Evolutionary conservation across 2,888 invertebrate species (phyloP).

Genomic region (Muschampia plurimacula): DNA sequence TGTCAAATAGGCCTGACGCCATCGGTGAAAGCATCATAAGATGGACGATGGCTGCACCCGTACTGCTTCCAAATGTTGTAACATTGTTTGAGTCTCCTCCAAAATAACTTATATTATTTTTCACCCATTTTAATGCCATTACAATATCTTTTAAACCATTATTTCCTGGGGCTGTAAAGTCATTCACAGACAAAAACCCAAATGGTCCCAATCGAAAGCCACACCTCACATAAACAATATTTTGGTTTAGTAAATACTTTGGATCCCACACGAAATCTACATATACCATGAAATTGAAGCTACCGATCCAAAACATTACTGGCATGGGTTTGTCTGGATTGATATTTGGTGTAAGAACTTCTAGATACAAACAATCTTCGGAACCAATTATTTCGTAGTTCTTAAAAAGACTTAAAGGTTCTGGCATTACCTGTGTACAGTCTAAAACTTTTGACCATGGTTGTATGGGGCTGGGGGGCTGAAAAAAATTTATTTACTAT

Average conservation of each 20-base stretch:
- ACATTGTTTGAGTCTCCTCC: constrained; percentile 79
- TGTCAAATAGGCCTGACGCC: constrained; percentile 77
- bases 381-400: constrained; percentile 55
- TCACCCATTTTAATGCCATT: constrained; percentile 76
- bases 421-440: constrained; percentile 63
- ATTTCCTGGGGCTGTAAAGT: constrained; percentile 76
- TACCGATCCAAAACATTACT: constrained; percentile 83
- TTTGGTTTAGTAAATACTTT: constrained; percentile 63
- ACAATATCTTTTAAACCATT: constrained; percentile 78
- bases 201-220: constrained; percentile 77
- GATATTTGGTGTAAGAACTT: constrained; percentile 66
- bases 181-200: constrained; percentile 76
- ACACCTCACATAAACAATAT: constrained; percentile 73
- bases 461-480: constrained; percentile 67
- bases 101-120: constrained; percentile 71
- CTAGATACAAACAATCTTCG: constrained; percentile 79
- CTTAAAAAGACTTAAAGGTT: constrained; percentile 49
- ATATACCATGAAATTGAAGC: constrained; percentile 61
- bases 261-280: constrained; percentile 68
- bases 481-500: constrained; percentile 46
- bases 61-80: constrained; percentile 78
- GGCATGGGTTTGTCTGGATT: constrained; percentile 68
- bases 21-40: constrained; percentile 79
- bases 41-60: constrained; percentile 78
- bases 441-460: constrained; percentile 61